A percentile compares a stretch with the other conserved stretches of the same genome.
These are phyloP conservation scores for Aythya baeri DNA, from an alignment of 2,113 vertebrate genomes.

Conservation along the genomic window DNA sequence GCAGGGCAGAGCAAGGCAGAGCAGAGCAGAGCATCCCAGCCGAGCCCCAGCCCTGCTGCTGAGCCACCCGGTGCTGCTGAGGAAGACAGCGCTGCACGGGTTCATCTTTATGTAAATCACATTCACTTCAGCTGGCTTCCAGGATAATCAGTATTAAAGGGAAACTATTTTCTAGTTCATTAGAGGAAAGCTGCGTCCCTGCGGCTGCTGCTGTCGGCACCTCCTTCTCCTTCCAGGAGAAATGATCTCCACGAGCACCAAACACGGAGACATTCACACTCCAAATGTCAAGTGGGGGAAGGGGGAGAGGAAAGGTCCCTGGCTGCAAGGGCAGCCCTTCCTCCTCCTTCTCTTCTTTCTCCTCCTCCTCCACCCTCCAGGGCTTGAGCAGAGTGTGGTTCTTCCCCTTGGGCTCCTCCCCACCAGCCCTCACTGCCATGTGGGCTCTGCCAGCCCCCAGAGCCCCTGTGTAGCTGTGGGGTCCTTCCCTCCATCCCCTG, in stretches of 20 bases:
- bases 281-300: background rate
- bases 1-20: background rate
- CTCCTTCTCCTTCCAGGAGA: conserved; percentile 41
- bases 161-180: conserved; percentile 73
- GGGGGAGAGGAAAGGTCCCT: background rate
- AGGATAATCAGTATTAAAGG: conserved; percentile 72
- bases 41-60: background rate
- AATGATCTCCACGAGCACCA: background rate
- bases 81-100: background rate
- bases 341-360: background rate
- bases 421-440: background rate
- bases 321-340: background rate
- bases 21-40: background rate
- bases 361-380: background rate
- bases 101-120: conserved; percentile 66
- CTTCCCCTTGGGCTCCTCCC: background rate
- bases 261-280: background rate
- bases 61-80: background rate
- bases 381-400: background rate
- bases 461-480: background rate
- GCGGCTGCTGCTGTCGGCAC: conserved; percentile 27
- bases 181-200: conserved; percentile 61
- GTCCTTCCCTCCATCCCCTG: background rate
- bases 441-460: background rate
- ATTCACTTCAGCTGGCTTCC: conserved; percentile 60